Evolutionary conservation across 2,113 vertebrate genomes (phyloP), one percentile per base, ranked within the genome.

Genomic region (Vicugna pacos): DNA sequence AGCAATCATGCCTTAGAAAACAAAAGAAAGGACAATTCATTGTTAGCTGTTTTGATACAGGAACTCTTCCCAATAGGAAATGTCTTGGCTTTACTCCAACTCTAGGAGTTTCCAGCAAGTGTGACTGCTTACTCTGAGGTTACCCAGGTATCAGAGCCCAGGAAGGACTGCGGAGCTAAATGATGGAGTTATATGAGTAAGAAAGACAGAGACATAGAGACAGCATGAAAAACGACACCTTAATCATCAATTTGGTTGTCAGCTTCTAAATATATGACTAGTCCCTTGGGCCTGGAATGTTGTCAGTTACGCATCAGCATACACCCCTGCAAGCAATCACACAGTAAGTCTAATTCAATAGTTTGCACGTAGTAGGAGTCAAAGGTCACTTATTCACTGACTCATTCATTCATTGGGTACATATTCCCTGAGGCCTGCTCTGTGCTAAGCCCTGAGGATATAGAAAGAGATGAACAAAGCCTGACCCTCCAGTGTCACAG

Each of bases 31-130:
- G 56, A 85, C 28, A 70, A 77, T 82, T 94, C 35, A 38, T 46
- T 93, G 87, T 72, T 76, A 84, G 52, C 69, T 87, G 12, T 65
- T 85, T 96, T 69, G 79, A 92, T 83, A 72, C 38, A 91, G 50
- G 20, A 93, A 94, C 15, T 72, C 85, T 96, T 79, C 13, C 75
- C 82, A 58, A 81, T 62, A 77, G 85, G 60, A 97, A 95, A 89
- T 89, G 24, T 32, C 67, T 91, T 94, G 86, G 54, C 62, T 91
- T 93, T 77, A 32, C 22, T 94, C 67, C 82, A 95, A 58, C 5
- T 67, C 15, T 91, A 12, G 58, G 52, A 85, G 56, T 85, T 95
- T 89, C 83, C 50, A 96, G 46, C 42, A 93, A 89, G 64, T 82
- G 19, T 38, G n/a, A 86, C 76, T 35, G 48, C 60, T 85, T 88